A percentile compares a stretch with the other conserved stretches of the same genome.
These are phyloP conservation scores for Schizopygopsis pylzovi DNA, from an alignment of 2,797 vertebrate genomes.

Conservation along the genomic window DNA sequence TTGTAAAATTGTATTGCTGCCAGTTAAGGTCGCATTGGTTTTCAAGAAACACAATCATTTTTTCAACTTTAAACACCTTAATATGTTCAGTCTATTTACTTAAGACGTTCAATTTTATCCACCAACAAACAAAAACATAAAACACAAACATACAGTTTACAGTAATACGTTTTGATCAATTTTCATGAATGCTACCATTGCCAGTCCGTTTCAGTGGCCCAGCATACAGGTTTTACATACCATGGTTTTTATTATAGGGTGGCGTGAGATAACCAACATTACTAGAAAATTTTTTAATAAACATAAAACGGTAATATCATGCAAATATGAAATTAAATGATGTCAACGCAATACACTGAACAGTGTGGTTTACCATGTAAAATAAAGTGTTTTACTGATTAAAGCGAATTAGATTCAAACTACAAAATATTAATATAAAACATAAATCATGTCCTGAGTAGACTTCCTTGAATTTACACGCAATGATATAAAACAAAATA, in stretches of 20 bases:
- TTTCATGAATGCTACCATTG: constrained; percentile 1
- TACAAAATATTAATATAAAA: background rate
- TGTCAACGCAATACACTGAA: background rate
- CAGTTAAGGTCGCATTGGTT: background rate
- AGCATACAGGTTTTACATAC: constrained; percentile 64
- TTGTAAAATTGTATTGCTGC: background rate
- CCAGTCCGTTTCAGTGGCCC: constrained; percentile 46
- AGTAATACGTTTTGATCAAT: background rate
- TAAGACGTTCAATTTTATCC: background rate
- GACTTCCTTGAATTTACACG: background rate
- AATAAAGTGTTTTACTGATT: background rate
- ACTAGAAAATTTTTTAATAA: too few species aligned
- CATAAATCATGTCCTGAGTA: background rate
- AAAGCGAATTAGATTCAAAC: background rate
- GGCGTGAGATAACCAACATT: background rate
- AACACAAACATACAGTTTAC: background rate
- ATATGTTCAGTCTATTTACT: background rate
- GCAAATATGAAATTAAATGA: background rate
- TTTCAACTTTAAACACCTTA: background rate
- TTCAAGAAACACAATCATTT: background rate
- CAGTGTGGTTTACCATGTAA: background rate
- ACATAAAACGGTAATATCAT: background rate
- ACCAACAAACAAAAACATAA: background rate
- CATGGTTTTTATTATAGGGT: constrained; percentile 22
- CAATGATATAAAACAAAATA: background rate